Evolutionary conservation across 2,113 vertebrate genomes (phyloP), one percentile per base, ranked within the genome.

Genomic region (Tragulus kanchil): DNA sequence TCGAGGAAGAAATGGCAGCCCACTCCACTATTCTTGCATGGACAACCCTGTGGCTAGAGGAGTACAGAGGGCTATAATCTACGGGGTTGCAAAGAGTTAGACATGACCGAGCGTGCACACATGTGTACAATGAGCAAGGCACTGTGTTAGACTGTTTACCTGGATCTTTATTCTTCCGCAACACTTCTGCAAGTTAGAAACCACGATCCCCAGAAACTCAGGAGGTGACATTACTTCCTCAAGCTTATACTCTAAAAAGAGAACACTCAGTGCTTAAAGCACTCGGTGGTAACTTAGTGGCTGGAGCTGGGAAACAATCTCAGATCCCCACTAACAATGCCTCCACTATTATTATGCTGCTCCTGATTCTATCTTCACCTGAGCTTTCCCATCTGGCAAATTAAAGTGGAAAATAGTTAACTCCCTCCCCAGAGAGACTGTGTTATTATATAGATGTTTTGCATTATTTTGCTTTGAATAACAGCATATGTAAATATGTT

Each of bases 381-480:
- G 96, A 93, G 90, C 86, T 89, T 89, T 90, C 90, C 84, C 97
- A 93, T 87, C 96, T 97, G 96, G 96, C 96, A 96, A 92, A 96
- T 95, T 90, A 85, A 90, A 96, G 90, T 65, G 64, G 96, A 89
- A 97, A 97, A 92, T 87, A 93, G 87, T 79, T 36, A 77, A 71
- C 84, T 64, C 62, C 64, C 92, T 97, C 77, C 87, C 92, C 26
- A 85, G 97, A 96, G 95, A 94, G 73, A 36, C 81, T 82, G 54
- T 91, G 52, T 87, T 95, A 85, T 87, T 97, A 79, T 59, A 93
- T 95, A 85, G 90, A 96, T 95, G 96, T 85, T 93, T 95, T 87
- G 64, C 77, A 85, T 96, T 97, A 92, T 97, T 98, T 97, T 97
- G 69, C 64, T 95, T 95, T 65, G 69, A 97, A 96, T 93, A 95